phyloP scores from a whole-genome alignment of 2,113 vertebrate genomes.

The Grallaria varia region DNA sequence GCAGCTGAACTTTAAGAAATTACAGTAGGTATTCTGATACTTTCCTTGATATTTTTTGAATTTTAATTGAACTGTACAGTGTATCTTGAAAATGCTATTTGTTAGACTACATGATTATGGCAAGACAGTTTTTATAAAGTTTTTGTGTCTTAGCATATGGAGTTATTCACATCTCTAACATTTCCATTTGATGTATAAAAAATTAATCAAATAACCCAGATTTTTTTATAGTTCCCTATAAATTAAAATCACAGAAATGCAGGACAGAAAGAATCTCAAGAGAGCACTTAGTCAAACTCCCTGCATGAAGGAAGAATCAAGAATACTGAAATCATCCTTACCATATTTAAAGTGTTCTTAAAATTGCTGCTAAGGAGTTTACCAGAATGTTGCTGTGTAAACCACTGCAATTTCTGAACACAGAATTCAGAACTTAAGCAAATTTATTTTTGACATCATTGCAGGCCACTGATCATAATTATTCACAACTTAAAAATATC shows the following conservation, averaged over 20 bases:
- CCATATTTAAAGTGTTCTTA: neutral
- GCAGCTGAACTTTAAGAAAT: neutral
- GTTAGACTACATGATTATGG: neutral
- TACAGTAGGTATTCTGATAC: neutral
- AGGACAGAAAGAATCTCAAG: neutral
- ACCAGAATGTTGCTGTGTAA: neutral
- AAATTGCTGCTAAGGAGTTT: neutral
- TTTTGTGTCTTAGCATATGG: neutral
- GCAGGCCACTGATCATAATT: neutral
- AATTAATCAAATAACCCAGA: neutral
- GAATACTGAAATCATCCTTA: neutral
- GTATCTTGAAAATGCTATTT: neutral
- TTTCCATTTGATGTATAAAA: neutral
- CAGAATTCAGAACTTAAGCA: neutral
- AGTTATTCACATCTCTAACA: neutral
- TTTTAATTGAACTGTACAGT: neutral
- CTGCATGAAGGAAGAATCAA: neutral
- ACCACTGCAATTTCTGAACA: neutral
- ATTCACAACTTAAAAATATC: neutral
- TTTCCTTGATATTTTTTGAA: neutral
- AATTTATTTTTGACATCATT: neutral
- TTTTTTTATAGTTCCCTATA: neutral
- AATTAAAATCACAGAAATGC: constrained; percentile 1
- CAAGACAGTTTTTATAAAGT: neutral
- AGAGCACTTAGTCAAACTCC: neutral